Evolutionary conservation across 2,113 vertebrate genomes (phyloP).

Genomic region (Mesoclemmys tuberculata): DNA sequence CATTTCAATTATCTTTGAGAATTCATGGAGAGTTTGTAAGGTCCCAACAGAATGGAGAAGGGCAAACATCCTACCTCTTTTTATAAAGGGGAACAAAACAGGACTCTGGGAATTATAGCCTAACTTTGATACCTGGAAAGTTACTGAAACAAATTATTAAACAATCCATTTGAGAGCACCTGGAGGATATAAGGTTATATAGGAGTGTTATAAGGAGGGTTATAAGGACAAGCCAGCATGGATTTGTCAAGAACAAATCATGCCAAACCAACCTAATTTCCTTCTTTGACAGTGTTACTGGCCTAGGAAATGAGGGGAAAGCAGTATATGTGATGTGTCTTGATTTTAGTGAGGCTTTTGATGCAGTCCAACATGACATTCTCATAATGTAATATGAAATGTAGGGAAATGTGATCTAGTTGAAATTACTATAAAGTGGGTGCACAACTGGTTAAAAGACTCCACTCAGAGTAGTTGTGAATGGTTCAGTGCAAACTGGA

Average conservation of each 20-base stretch:
- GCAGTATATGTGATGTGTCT: neutral
- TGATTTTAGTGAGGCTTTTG: neutral
- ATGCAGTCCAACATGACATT: neutral
- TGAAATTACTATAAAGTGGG: neutral
- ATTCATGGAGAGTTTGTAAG: too few relatives aligned
- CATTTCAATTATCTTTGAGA: too few relatives aligned
- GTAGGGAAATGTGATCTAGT: neutral
- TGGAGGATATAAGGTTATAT: neutral
- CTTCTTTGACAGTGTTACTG: neutral
- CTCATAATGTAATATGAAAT: neutral
- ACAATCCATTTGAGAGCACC: neutral
- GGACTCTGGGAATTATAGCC: too few relatives aligned
- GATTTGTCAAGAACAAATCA: neutral
- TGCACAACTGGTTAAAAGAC: neutral
- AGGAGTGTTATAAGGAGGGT: neutral
- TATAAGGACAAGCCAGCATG: neutral
- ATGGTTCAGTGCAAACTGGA: neutral
- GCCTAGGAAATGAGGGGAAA: neutral
- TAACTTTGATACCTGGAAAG: neutral
- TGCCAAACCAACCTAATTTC: neutral
- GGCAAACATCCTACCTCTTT: too few relatives aligned
- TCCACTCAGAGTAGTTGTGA: neutral
- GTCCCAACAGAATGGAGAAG: too few relatives aligned
- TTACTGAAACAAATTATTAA: neutral
- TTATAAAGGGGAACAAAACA: too few relatives aligned